A percentile compares a stretch with the other conserved stretches of the same genome.
Conservation (phyloP, 1,140 invertebrate species). For the Drosophila arawakana region DNA sequence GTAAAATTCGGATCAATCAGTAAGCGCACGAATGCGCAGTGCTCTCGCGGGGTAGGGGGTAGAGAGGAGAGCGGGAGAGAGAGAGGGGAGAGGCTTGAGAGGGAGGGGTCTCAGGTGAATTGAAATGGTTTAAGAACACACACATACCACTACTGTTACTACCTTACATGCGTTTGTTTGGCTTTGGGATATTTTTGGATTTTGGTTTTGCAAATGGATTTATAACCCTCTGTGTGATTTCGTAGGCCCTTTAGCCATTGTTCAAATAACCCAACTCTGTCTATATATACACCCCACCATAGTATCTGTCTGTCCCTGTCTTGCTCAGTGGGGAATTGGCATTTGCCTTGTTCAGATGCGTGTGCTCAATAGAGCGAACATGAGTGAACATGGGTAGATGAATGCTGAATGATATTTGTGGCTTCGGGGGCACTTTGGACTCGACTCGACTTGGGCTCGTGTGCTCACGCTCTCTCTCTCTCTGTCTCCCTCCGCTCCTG, state of each 20-base stretch:
- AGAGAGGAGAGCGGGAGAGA: neutral
- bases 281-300: neutral
- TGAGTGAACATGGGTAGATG: conserved; percentile 14
- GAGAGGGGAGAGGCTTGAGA: neutral
- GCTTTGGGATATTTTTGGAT: conserved; percentile 82
- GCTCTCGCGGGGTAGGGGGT: neutral
- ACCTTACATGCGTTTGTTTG: conserved; percentile 49
- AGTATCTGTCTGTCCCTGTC: conserved; percentile 15
- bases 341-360: conserved; percentile 34
- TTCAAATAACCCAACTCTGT: conserved; percentile 71
- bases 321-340: conserved; percentile 19
- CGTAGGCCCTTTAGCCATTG: conserved; percentile 80
- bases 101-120: conserved; percentile 2
- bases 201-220: conserved; percentile 82
- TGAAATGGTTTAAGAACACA: conserved; percentile 6
- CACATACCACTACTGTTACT: neutral
- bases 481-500: neutral
- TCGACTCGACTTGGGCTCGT: conserved; percentile 24
- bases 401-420: conserved; percentile 26
- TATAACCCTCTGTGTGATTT: conserved; percentile 81
- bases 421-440: conserved; percentile 26
- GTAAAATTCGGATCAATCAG: conserved; percentile 34
- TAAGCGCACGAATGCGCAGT: conserved; percentile 23
- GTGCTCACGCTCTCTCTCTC: neutral
- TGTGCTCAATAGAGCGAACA: conserved; percentile 50